Conservation (phyloP, 35 echinoderm and acorn worm genomes). For the Apostichopus californicus region DNA sequence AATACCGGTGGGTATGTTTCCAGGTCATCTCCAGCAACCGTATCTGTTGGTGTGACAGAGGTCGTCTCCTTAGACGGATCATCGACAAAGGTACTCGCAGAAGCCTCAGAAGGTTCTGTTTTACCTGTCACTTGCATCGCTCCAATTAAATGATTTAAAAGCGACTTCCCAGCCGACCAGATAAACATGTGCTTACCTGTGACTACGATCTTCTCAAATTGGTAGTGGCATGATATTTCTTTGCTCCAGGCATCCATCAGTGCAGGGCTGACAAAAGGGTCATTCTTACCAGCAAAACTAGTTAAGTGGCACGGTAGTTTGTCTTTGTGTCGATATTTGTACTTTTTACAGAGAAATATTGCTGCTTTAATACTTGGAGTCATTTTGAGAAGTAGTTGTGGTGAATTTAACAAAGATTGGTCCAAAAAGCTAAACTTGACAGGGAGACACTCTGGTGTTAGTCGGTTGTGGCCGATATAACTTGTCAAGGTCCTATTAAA, state of each 20-base stretch:
- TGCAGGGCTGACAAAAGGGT: constrained; percentile 77
- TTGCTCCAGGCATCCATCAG: constrained; percentile 86
- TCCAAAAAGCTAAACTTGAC: constrained; percentile 97
- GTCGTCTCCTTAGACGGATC: neutral
- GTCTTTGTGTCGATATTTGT: constrained; percentile 81
- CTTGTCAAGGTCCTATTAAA: constrained; percentile 67
- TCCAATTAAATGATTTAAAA: constrained; percentile 72
- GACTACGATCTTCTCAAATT: constrained; percentile 79
- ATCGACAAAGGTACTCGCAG: neutral
- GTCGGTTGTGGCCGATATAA: constrained; percentile 48
- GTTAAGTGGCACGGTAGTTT: constrained; percentile 79
- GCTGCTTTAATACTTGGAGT: constrained; percentile 91
- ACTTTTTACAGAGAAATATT: constrained; percentile 88
- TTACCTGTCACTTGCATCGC: constrained; percentile 23
- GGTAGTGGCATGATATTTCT: constrained; percentile 59
- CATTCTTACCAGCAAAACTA: constrained; percentile 81
- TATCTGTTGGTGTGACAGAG: neutral
- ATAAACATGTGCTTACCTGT: constrained; percentile 95
- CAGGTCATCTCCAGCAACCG: neutral
- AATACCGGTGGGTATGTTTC: neutral
- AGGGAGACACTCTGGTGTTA: constrained; percentile 64
- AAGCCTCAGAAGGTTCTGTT: neutral
- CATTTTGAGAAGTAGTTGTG: constrained; percentile 74
- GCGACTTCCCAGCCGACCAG: constrained; percentile 54
- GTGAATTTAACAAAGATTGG: constrained; percentile 72